Evolutionary conservation across 2,888 invertebrate species (phyloP).

Genomic region (Halictus ligatus): DNA sequence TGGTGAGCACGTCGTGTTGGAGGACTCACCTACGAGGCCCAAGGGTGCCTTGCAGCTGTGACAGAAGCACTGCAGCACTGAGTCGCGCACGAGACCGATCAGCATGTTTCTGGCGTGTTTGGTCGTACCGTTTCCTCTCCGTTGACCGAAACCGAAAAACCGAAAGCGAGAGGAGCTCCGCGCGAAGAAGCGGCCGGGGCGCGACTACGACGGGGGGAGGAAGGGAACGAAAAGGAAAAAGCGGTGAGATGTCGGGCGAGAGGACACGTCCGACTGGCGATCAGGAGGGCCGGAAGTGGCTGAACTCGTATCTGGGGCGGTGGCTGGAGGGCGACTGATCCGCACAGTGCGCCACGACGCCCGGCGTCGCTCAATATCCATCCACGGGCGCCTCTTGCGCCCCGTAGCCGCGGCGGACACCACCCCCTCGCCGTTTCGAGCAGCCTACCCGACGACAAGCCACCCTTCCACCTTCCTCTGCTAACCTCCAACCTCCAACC

Average conservation of each 20-base stretch:
- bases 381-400: conserved; percentile 77
- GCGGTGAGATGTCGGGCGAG: conserved; percentile 76
- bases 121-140: conserved; percentile 14
- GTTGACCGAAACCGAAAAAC: conserved; percentile 1
- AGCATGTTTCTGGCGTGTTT: conserved; percentile 87
- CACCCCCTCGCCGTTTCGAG: conserved; percentile 41
- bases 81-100: conserved; percentile 95
- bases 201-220: not conserved
- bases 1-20: not conserved
- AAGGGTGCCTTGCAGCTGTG: conserved; percentile 95
- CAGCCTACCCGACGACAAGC: conserved; percentile 69
- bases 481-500: conserved; percentile 64
- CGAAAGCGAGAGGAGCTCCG: conserved; percentile 18
- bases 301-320: conserved; percentile 86
- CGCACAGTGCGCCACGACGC: conserved; percentile 86
- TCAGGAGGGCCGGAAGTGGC: conserved; percentile 82
- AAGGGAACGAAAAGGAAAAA: conserved; percentile 21
- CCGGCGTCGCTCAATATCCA: conserved; percentile 87
- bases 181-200: conserved; percentile 3
- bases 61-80: conserved; percentile 97
- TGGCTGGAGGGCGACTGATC: conserved; percentile 87
- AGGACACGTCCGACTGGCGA: conserved; percentile 70
- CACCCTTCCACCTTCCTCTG: conserved; percentile 62
- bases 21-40: conserved; percentile 81
- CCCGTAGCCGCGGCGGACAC: conserved; percentile 44